phyloP scores from a whole-genome alignment of 2,113 vertebrate species.

The Aegotheles bennettii region DNA sequence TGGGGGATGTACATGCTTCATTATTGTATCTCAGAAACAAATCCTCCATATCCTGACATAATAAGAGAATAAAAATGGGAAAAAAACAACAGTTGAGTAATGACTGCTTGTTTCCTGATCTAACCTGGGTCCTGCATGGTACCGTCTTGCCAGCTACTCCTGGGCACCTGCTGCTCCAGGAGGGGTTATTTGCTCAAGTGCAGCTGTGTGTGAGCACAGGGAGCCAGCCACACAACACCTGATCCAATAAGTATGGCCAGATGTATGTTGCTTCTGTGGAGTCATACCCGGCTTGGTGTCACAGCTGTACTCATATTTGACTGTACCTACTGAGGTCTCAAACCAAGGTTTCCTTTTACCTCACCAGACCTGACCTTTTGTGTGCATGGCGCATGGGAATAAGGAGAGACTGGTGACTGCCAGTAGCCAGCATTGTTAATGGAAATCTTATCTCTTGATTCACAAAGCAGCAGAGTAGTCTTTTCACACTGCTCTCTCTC shows the following conservation, averaged over 20 bases:
- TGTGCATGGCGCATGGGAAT: background rate
- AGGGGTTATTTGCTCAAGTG: background rate
- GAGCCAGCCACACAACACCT: background rate
- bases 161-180: background rate
- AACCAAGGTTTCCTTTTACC: background rate
- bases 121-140: background rate
- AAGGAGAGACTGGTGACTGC: background rate
- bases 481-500: background rate
- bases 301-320: accelerated
- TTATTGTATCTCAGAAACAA: background rate
- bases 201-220: too few relatives aligned
- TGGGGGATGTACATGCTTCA: background rate
- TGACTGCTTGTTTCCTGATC: background rate
- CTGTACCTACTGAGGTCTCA: background rate
- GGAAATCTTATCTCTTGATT: background rate
- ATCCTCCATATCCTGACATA: background rate
- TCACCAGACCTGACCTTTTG: background rate
- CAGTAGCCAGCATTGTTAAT: background rate
- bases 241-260: background rate
- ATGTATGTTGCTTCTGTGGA: background rate
- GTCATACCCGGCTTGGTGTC: background rate
- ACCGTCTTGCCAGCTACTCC: background rate
- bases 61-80: background rate
- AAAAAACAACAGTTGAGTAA: background rate
- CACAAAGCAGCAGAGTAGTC: background rate